Conservation (phyloP, 1,140 invertebrate species). For the Elymnias hypermnestra region DNA sequence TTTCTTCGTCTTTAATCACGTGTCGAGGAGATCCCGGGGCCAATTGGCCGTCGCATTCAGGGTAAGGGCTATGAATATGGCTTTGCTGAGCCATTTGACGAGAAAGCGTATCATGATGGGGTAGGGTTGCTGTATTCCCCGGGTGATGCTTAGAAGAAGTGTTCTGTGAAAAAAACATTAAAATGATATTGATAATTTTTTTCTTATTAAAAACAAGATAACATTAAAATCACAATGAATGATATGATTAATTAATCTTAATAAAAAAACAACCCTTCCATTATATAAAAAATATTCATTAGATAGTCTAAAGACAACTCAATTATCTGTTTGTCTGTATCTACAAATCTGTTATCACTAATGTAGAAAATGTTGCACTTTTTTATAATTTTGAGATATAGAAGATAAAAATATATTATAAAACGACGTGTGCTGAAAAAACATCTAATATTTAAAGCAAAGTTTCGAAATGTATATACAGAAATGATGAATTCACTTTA, state of each 20-base stretch:
- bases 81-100: conserved; percentile 54
- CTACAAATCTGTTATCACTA: too few relatives aligned
- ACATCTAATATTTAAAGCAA: too few relatives aligned
- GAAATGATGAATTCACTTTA: too few relatives aligned
- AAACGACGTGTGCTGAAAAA: too few relatives aligned
- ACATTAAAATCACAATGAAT: too few relatives aligned
- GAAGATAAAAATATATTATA: too few relatives aligned
- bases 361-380: too few relatives aligned
- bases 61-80: conserved; percentile 54
- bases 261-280: too few relatives aligned
- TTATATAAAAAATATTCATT: background rate
- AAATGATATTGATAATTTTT: background rate
- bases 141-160: conserved; percentile 75
- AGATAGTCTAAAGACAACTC: conserved; percentile 28
- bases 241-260: too few relatives aligned
- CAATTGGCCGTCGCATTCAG: conserved; percentile 46
- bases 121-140: conserved; percentile 55
- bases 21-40: conserved; percentile 50
- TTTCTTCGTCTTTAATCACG: conserved; percentile 54
- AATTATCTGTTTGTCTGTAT: conserved; percentile 12
- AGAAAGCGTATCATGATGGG: conserved; percentile 63
- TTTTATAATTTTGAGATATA: too few relatives aligned
- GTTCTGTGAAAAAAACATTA: conserved; percentile 65
- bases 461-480: too few relatives aligned
- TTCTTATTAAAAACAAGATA: too few relatives aligned